These are phyloP conservation scores for Nematolebias whitei DNA, from an alignment of 2,113 vertebrate species.

Conservation along the genomic window DNA sequence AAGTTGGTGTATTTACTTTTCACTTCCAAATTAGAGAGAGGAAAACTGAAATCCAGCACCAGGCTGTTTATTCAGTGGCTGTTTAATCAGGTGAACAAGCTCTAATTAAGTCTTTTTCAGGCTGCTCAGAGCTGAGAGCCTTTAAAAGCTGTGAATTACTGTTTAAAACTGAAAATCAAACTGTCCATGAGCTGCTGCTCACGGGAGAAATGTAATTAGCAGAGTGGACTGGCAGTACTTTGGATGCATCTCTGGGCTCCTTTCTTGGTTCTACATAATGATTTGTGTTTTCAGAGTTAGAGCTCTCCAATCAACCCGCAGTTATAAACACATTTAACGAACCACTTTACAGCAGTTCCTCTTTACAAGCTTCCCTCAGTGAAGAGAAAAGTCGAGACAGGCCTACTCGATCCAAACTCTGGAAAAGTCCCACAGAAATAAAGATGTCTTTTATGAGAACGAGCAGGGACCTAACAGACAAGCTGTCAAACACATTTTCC, in stretches of 20 bases:
- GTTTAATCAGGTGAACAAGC: constrained; percentile 71
- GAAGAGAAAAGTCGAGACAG: constrained; percentile 49
- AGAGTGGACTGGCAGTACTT: neutral
- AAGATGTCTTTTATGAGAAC: constrained; percentile 66
- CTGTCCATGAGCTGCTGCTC: neutral
- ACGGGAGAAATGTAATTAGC: constrained; percentile 3
- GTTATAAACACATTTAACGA: constrained; percentile 69
- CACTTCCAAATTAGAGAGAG: constrained; percentile 21
- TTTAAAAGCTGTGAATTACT: constrained; percentile 36
- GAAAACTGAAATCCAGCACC: constrained; percentile 39
- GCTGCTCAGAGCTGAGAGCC: constrained; percentile 40
- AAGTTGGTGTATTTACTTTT: constrained; percentile 53
- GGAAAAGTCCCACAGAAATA: constrained; percentile 40
- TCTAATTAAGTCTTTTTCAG: constrained; percentile 37
- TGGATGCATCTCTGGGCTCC: constrained; percentile 9
- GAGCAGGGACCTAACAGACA: constrained; percentile 66
- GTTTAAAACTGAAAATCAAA: constrained; percentile 12
- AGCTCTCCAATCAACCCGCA: constrained; percentile 60
- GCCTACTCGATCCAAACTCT: constrained; percentile 16
- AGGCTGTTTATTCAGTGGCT: constrained; percentile 60
- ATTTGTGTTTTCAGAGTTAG: constrained; percentile 65
- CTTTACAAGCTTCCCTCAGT: constrained; percentile 66
- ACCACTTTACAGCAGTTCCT: constrained; percentile 61
- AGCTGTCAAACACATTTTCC: constrained; percentile 70
- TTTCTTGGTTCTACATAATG: constrained; percentile 49